These are phyloP conservation scores for Pteronura brasiliensis DNA, from an alignment of 2,113 vertebrate genomes.

Conservation along the genomic window DNA sequence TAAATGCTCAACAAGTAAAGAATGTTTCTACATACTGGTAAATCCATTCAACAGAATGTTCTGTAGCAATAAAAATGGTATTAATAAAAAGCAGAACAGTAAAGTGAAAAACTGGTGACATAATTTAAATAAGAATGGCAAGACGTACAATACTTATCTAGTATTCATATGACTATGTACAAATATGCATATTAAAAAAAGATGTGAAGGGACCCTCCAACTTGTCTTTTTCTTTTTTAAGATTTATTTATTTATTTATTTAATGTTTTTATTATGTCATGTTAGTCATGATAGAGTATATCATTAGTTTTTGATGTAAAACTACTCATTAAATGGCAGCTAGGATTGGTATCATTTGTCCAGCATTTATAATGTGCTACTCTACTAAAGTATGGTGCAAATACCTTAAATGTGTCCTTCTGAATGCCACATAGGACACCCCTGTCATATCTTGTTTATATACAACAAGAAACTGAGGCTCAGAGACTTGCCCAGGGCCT, in stretches of 20 bases:
- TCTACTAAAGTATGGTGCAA: background rate
- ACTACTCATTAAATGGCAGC: background rate
- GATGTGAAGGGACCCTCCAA: background rate
- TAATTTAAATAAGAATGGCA: conserved; percentile 8
- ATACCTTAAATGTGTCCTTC: background rate
- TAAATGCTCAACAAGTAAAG: background rate
- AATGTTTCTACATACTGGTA: background rate
- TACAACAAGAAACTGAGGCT: background rate
- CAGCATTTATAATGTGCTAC: background rate
- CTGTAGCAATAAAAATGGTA: background rate
- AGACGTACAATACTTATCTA: background rate
- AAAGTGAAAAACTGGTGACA: background rate
- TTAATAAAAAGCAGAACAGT: background rate
- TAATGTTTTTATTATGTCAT: too few species aligned
- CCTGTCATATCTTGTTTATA: background rate
- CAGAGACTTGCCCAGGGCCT: background rate
- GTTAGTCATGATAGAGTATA: too few species aligned
- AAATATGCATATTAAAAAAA: background rate
- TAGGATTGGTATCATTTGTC: background rate
- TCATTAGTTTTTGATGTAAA: too few species aligned
- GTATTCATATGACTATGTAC: background rate
- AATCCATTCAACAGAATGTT: background rate
- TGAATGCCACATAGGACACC: background rate
- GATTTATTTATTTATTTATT: too few species aligned
- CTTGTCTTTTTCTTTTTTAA: background rate